phyloP scores from a whole-genome alignment of 1,140 invertebrate species.

The Caerostris extrusa region DNA sequence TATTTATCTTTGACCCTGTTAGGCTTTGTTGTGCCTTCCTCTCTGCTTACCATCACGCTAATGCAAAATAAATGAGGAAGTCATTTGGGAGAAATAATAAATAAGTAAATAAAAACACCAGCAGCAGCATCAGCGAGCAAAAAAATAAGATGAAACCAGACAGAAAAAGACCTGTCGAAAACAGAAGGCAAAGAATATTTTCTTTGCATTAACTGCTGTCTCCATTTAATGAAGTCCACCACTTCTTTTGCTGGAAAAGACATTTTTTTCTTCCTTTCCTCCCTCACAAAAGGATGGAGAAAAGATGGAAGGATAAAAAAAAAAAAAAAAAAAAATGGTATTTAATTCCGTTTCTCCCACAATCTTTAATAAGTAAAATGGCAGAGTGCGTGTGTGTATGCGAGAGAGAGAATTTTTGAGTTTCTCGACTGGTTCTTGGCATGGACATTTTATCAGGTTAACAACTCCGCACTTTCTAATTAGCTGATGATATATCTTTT shows the following conservation, averaged over 20 bases:
- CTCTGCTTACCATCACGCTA: conserved; percentile 23
- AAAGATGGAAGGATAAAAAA: not conserved
- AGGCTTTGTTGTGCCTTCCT: conserved; percentile 2
- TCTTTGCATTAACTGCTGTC: conserved; percentile 39
- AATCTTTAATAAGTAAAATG: conserved; percentile 42
- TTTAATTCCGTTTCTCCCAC: conserved; percentile 27
- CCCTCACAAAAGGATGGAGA: not conserved
- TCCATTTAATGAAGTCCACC: conserved; percentile 28
- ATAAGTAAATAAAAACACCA: not conserved
- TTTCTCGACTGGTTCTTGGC: not conserved
- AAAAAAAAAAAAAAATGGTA: not conserved
- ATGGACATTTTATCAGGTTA: conserved; percentile 19
- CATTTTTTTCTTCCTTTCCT: not conserved
- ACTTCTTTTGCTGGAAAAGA: not conserved
- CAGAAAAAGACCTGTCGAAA: conserved; percentile 41
- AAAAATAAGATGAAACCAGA: conserved; percentile 1
- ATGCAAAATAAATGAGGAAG: conserved; percentile 42
- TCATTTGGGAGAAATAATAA: conserved; percentile 36
- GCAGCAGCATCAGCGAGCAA: not conserved
- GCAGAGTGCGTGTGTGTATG: not conserved
- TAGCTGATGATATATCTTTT: conserved; percentile 28
- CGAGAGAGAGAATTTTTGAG: not conserved
- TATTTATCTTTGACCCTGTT: conserved; percentile 42
- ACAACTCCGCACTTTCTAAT: conserved; percentile 32
- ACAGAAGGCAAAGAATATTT: conserved; percentile 31